Evolutionary conservation across 2,888 invertebrate genomes (phyloP), one percentile per base, ranked within the genome.

Genomic region (Pachycephus smyrnensis): DNA sequence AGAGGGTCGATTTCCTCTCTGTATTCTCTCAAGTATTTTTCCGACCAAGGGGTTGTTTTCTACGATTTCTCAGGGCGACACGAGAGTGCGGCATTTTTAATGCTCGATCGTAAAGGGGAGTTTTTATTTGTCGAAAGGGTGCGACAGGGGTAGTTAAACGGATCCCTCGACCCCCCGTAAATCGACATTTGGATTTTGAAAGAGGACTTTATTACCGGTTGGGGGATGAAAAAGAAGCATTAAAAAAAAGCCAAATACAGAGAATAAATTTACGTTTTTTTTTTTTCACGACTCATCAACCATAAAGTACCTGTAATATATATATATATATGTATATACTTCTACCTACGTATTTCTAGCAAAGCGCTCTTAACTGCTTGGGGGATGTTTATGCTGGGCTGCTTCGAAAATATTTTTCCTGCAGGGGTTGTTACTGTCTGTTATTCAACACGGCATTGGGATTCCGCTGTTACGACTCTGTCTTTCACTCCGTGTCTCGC

Each of bases 31-130:
- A 36, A 77, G 40, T 69, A 40, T 69, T 55, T 55, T 35, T 12
- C 71, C 69, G n/a, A 73, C 77, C 69, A 35, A 68, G 23, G 37
- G 77, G 77, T 76, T 79, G 77, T 77, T 80, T 73, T 75, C 77
- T 69, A 68, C 76, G 77, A 77, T 69, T 76, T 75, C 75, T 76
- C 76, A 73, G 75, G 71, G 76, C 2, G 55, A 55, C 55, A 23
- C 55, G 23, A 9, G 40, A 40, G 1, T 23, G 55, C 55, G 23
- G 55, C 23, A 23, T 2, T 55, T 55, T 23, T 55, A 9, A 23
- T 23, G 55, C 55, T 23, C 55, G 55, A 55, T 55, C 55, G 55
- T 55, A 15, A 55, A 55, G 4, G 55, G 9, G 0, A 23, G 0
- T 55, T 55, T 55, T 55, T 55, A 55, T 55, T 23, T 9, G 55